Base-by-base conservation (phyloP, 2,113 vertebrate species). In the Pseudonaja textilis region DNA sequence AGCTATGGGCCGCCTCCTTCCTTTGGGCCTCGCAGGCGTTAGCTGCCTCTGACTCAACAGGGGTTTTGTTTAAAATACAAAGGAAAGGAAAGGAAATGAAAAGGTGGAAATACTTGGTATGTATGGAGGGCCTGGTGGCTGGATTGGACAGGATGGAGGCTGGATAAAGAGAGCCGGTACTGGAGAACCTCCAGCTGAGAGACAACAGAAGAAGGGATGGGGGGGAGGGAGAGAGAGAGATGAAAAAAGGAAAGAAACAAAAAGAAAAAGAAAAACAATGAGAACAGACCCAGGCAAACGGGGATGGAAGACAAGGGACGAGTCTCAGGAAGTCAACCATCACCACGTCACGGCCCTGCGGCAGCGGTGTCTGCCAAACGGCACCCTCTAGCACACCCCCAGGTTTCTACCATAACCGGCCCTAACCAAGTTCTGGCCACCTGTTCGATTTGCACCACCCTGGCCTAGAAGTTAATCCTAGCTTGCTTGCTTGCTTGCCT, bases 121-220 rank as follows among this genome's bases (percentile, higher is more conserved):
- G 98, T 98, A 98, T 99, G 98, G 97, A 99, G 98, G 98, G 98
- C 98, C 98, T 98, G 99, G 98, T 98, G 98, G 98, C 98, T 98
- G 97, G 98, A 97, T 96, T 98, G 98, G 98, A 97, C 98, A 97
- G 97, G 98, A 97, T 98, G 98, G 98, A 98, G 98, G 98, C 98
- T 99, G 99, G 98, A 99, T 98, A 99, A 98, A 98, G 98, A 99
- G 98, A 99, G 99, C 96, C 98, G 98, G 97, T 99, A 99, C 98
- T 99, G 99, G 96, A 99, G 98, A 98, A 99, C 98, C 97, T 99
- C 99, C 99, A 99, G 98, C 99, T 99, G 98, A 98, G 98, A 98
- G 97, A 98, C 98, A 97, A 95, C 97, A 97, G 96, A 94, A 94
- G 94, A 94, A 93, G 95, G 93, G 95, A 59, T 45, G 91, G 87